Conservation (phyloP, 1,140 invertebrate genomes). For the Drosophila obscura region DNA sequence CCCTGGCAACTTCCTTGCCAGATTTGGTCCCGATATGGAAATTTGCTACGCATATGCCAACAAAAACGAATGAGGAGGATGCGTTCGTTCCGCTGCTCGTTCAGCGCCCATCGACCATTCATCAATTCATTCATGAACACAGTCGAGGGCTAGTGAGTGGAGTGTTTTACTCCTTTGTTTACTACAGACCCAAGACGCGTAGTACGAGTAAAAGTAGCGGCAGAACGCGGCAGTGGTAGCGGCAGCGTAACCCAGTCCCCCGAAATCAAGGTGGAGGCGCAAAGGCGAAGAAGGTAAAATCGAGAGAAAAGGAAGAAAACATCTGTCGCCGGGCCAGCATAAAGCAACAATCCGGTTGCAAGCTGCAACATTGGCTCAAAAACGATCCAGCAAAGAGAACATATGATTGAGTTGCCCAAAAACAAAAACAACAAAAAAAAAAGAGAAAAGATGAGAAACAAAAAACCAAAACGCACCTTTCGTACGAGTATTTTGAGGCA, state of each 20-base stretch:
- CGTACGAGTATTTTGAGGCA: slow-evolving; percentile 49
- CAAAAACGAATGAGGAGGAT: slow-evolving; percentile 23
- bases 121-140: slow-evolving; percentile 65
- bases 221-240: slow-evolving; percentile 20
- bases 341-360: slow-evolving; percentile 65
- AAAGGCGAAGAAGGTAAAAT: too few species aligned
- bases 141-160: slow-evolving; percentile 4
- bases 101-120: slow-evolving; percentile 37
- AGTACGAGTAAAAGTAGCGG: slow-evolving; percentile 55
- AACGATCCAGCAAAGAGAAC: slow-evolving; percentile 51
- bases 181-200: slow-evolving; percentile 53
- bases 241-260: slow-evolving; percentile 56
- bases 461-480: slow-evolving; percentile 64
- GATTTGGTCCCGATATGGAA: slow-evolving; percentile 13
- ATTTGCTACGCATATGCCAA: slow-evolving; percentile 37
- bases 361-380: slow-evolving; percentile 68
- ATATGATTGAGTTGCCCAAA: slow-evolving; percentile 69
- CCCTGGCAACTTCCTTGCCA: slow-evolving; percentile 28
- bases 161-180: slow-evolving; percentile 56
- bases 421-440: not conserved
- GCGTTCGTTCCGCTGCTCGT: slow-evolving; percentile 5
- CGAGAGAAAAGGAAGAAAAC: slow-evolving; percentile 36
- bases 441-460: slow-evolving; percentile 30
- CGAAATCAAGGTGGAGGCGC: not conserved
- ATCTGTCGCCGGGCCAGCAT: slow-evolving; percentile 57